Evolutionary conservation across 2,797 vertebrate genomes (phyloP).

Genomic region (Garrulus glandarius): DNA sequence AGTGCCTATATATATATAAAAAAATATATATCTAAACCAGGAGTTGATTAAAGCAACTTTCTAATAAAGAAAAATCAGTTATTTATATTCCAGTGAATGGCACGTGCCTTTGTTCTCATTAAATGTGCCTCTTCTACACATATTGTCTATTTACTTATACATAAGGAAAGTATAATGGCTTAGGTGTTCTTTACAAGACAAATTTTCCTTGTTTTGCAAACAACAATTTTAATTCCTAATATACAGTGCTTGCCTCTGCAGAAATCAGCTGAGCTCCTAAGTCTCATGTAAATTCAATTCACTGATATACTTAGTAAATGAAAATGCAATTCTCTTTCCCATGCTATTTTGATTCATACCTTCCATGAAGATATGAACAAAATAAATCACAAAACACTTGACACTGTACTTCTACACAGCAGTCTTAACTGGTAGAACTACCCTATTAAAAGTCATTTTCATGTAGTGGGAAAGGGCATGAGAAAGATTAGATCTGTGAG

Average conservation of each 20-base stretch:
- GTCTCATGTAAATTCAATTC: not conserved
- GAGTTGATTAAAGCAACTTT: not conserved
- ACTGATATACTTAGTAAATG: not conserved
- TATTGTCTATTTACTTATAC: not conserved
- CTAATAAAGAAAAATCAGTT: not conserved
- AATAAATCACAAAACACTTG: not conserved
- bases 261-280: not conserved
- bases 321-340: not conserved
- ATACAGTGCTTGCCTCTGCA: not conserved
- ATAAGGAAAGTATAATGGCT: not conserved
- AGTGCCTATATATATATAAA: not conserved
- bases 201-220: not conserved
- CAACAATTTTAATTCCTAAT: not conserved
- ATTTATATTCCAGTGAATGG: not conserved
- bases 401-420: not conserved
- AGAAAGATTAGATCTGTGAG: conserved; percentile 29
- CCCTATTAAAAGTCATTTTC: not conserved
- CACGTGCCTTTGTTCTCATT: not conserved
- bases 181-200: not conserved
- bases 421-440: conserved; percentile 1
- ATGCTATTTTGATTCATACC: conserved; percentile 13
- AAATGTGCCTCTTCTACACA: not conserved
- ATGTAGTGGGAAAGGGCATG: not conserved
- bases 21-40: not conserved
- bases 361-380: conserved; percentile 41